Percentiles rank a stretch among this genome's conserved stretches.
Evolutionary conservation across 1,140 invertebrate species (phyloP).

Genomic region (Polypedilum pembai): DNA sequence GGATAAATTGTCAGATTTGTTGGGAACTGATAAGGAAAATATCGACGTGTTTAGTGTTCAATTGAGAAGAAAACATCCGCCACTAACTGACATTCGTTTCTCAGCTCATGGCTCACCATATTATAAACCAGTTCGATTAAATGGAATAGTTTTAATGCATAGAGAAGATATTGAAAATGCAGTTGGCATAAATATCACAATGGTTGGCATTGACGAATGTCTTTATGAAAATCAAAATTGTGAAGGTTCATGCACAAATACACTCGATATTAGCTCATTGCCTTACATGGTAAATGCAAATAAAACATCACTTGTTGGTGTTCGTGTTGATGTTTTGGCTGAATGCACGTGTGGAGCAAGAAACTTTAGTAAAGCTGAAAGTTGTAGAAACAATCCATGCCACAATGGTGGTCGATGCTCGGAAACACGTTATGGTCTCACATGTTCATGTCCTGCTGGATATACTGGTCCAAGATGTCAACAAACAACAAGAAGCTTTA

Average conservation of each 20-base stretch:
- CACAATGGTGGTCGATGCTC: slow-evolving; percentile 92
- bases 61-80: slow-evolving; percentile 72
- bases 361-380: slow-evolving; percentile 82
- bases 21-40: slow-evolving; percentile 77
- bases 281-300: slow-evolving; percentile 96
- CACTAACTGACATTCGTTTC: slow-evolving; percentile 87
- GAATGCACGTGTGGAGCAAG: slow-evolving; percentile 87
- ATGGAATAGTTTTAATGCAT: slow-evolving; percentile 90
- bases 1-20: slow-evolving; percentile 75
- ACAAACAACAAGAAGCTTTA: slow-evolving; percentile 87
- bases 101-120: slow-evolving; percentile 93
- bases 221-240: slow-evolving; percentile 91
- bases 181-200: slow-evolving; percentile 90
- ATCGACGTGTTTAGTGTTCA: slow-evolving; percentile 95
- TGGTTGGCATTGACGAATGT: slow-evolving; percentile 97
- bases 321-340: slow-evolving; percentile 77
- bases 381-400: slow-evolving; percentile 82
- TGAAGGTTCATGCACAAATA: slow-evolving; percentile 92
- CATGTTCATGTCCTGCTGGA: slow-evolving; percentile 81
- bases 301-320: slow-evolving; percentile 88
- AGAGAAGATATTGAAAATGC: slow-evolving; percentile 87
- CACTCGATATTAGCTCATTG: slow-evolving; percentile 75
- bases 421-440: slow-evolving; percentile 76
- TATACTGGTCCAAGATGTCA: slow-evolving; percentile 94
- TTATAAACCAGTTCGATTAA: slow-evolving; percentile 87